Percentiles rank a stretch among this genome's conserved stretches.
Conservation (phyloP, 2,113 vertebrate species). For the Larimichthys polyactis region DNA sequence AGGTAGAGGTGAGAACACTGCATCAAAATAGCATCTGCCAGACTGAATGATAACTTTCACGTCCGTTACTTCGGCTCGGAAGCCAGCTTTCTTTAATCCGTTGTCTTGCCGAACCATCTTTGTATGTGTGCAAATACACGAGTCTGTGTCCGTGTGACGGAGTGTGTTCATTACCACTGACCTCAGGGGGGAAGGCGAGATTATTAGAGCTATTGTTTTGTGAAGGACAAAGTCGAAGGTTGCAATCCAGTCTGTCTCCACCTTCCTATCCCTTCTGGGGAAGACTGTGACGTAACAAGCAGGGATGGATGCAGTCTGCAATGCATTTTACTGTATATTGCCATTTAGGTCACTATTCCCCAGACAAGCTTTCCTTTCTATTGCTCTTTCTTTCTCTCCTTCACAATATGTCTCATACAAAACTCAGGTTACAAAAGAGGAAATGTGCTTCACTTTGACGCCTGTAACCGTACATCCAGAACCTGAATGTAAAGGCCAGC, state of each 20-base stretch:
- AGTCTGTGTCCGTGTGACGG: background rate
- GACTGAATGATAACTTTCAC: conserved; percentile 21
- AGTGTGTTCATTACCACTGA: conserved; percentile 41
- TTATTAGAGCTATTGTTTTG: conserved; percentile 73
- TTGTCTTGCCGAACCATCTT: background rate
- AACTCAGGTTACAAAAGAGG: conserved; percentile 1
- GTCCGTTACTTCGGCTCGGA: background rate
- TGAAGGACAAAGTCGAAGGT: conserved; percentile 72
- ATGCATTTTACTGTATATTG: conserved; percentile 63
- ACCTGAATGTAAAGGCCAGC: conserved; percentile 31
- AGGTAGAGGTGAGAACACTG: conserved; percentile 46
- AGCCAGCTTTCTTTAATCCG: background rate
- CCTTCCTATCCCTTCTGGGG: conserved; percentile 50
- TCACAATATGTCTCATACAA: conserved; percentile 32
- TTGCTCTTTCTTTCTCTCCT: conserved; percentile 41
- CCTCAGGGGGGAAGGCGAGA: conserved; percentile 40
- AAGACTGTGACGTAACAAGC: conserved; percentile 47
- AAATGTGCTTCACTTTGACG: conserved; percentile 21
- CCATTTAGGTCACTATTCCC: conserved; percentile 71
- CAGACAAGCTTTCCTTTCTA: conserved; percentile 21
- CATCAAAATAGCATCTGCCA: conserved; percentile 34
- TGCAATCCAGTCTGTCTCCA: conserved; percentile 46
- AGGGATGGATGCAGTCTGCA: conserved; percentile 39
- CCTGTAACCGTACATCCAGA: conserved; percentile 14
- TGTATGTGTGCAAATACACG: conserved; percentile 4